A percentile compares a stretch with the other conserved stretches of the same genome.
These are phyloP conservation scores for Diceros bicornis DNA, from an alignment of 2,797 vertebrate genomes.

Conservation along the genomic window DNA sequence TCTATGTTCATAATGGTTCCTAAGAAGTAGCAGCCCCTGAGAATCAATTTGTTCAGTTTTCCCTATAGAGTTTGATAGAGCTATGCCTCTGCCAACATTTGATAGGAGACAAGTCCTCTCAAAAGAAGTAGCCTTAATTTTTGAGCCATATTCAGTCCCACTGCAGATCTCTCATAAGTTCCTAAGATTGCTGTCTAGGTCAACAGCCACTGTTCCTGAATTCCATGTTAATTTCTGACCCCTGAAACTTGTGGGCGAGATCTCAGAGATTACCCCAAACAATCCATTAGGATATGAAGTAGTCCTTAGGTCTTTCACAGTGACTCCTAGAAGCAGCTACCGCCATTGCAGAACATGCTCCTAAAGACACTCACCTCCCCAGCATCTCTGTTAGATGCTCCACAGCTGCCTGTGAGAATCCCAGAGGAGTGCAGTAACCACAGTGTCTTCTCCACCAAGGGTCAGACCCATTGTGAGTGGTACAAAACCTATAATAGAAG, in stretches of 20 bases:
- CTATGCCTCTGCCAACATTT: neutral
- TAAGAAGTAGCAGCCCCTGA: neutral
- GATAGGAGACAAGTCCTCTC: neutral
- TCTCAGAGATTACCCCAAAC: neutral
- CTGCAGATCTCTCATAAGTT: neutral
- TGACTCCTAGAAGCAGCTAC: neutral
- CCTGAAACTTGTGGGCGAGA: neutral
- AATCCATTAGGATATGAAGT: neutral
- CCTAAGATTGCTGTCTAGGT: neutral
- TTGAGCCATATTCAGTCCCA: neutral
- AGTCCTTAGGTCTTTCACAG: neutral
- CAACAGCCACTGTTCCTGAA: neutral
- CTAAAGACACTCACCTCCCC: neutral
- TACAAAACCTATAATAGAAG: neutral
- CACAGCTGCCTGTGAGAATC: neutral
- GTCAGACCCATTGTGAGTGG: neutral
- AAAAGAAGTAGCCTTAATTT: neutral
- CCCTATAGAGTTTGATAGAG: neutral
- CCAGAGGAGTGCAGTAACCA: neutral
- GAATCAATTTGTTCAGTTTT: neutral
- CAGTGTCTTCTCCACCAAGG: neutral
- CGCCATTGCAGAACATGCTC: neutral
- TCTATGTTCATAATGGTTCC: neutral
- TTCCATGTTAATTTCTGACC: neutral
- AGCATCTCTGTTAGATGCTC: neutral